These are phyloP conservation scores for Suncus etruscus DNA, from an alignment of 2,113 vertebrate species.

Conservation along the genomic window DNA sequence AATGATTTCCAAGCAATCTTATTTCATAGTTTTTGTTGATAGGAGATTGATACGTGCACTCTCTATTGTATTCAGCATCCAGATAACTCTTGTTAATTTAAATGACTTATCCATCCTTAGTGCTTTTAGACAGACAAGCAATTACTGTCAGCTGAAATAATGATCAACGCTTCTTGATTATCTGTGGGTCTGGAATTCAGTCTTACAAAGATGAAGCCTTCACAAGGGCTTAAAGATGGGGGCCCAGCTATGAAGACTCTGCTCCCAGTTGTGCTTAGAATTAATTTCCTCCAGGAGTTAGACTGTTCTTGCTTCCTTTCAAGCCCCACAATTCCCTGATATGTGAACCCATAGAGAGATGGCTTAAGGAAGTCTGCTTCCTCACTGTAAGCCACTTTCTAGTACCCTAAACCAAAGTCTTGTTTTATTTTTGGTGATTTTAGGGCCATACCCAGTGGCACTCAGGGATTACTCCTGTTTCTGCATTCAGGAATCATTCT, in stretches of 20 bases:
- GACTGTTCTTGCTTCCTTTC: background rate
- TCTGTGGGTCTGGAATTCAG: too few relatives aligned
- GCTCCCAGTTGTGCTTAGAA: background rate
- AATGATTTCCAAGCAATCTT: background rate
- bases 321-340: background rate
- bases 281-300: background rate
- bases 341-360: too few relatives aligned
- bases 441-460: too few relatives aligned
- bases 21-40: slow-evolving; percentile 3
- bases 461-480: too few relatives aligned
- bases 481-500: too few relatives aligned
- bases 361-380: background rate
- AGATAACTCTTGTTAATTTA: slow-evolving; percentile 1
- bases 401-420: too few relatives aligned
- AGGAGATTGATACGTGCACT: slow-evolving; percentile 19
- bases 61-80: background rate
- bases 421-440: too few relatives aligned
- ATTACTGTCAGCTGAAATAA: background rate
- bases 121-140: background rate
- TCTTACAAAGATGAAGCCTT: background rate
- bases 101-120: slow-evolving; percentile 4
- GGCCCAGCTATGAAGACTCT: background rate
- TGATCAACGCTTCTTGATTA: too few relatives aligned
- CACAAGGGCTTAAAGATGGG: background rate
- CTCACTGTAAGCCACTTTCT: background rate